Conservation (phyloP, 2,113 vertebrate species). For the Laterallus jamaicensis region DNA sequence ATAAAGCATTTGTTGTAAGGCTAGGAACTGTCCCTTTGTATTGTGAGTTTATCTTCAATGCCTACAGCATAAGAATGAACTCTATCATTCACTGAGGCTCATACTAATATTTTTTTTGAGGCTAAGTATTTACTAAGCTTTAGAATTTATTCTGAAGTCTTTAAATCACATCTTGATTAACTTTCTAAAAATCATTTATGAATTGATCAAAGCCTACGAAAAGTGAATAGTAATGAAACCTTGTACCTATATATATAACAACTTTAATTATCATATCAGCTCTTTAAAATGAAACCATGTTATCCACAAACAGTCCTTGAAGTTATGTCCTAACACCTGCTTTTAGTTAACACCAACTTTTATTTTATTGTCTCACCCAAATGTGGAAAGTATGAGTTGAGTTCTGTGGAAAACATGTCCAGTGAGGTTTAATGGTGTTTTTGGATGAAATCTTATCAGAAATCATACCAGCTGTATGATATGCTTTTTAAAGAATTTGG, state of each 20-base stretch:
- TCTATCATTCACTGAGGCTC: background rate
- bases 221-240: background rate
- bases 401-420: background rate
- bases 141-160: background rate
- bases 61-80: background rate
- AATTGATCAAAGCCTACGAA: background rate
- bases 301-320: background rate
- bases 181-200: conserved; percentile 21
- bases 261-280: background rate
- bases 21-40: background rate
- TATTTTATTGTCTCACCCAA: background rate
- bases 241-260: background rate
- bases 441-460: background rate
- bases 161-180: background rate
- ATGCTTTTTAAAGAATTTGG: background rate
- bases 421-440: background rate
- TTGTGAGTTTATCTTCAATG: background rate
- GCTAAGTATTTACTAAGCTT: background rate
- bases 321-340: background rate
- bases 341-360: background rate
- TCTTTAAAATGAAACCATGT: background rate
- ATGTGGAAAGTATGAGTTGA: background rate
- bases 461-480: background rate
- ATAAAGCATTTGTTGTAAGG: background rate
- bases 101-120: background rate